Base-by-base conservation (phyloP, 2,113 vertebrate species). In the Colistium nudipinnis region DNA sequence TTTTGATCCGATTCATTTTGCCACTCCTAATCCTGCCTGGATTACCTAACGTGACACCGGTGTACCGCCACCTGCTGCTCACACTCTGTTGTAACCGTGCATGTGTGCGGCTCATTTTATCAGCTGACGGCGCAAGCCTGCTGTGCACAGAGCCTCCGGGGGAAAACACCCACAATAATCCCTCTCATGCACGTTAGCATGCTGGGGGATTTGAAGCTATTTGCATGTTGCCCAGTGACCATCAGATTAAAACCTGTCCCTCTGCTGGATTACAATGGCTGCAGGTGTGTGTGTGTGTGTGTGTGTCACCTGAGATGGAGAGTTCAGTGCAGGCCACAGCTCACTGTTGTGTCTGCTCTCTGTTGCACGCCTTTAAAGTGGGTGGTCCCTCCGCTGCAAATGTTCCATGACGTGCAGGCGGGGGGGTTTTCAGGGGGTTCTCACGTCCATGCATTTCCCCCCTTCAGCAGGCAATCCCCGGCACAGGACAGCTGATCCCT, bases 371-470 rank as follows among this genome's bases (percentile, higher is more conserved):
- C 83, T 88, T 78, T 76, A 70, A 81, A 80, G 83, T 86, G 87
- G 91, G 90, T 84, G 89, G 86, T 84, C 62, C 82, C 83, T 73
- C 51, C 54, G 74, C 86, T 70, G 88, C 81, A 86, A 92, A 91
- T 89, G 88, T 93, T 92, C 90, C 86, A 90, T 93, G 88, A 93
- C 88, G 88, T 87, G 65, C 79, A 62, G 63, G 78, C 82, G 79
- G 90, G 89, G n/a, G 87, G 88, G 78, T 78, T 82, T 53, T 57
- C 67, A 83, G 81, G 87, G 88, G 89, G 85, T 80, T 91, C 80
- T 88, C 86, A 83, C 70, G 81, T 81, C 82, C 82, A n/a, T 83
- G 83, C 76, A 45, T 55, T 17, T 19, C 70, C 62, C 70, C 72
- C 16, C 44, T 28, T 52, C 74, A 59, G 63, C 64, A 76, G 87